phyloP scores from a whole-genome alignment of 2,888 invertebrate genomes.

The Chloromyia formosa region DNA sequence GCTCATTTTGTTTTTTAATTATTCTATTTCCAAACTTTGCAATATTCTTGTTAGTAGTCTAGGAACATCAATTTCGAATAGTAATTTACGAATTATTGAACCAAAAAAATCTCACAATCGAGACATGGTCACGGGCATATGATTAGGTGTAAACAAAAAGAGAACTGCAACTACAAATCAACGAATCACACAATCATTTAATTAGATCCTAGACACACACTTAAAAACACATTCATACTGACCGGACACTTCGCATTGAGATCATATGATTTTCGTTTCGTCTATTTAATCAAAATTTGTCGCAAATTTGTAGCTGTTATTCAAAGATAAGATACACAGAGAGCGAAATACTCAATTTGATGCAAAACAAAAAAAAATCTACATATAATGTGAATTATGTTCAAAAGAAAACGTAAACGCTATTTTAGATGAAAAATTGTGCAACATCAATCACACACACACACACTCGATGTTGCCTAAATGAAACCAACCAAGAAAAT shows the following conservation, averaged over 20 bases:
- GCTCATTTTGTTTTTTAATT: constrained; percentile 4
- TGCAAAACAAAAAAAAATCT: not conserved
- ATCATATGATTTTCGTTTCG: no score
- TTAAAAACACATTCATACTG: no score
- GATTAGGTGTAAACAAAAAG: no score
- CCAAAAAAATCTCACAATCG: no score
- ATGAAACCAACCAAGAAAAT: not conserved
- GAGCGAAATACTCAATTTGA: constrained; percentile 32
- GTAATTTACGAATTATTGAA: not conserved
- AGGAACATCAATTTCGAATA: constrained; percentile 6
- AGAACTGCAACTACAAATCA: no score
- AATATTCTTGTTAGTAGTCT: constrained; percentile 2
- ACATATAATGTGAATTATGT: not conserved
- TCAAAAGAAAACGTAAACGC: not conserved
- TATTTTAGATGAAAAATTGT: not conserved
- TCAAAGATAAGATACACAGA: constrained; percentile 4
- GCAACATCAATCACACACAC: no score
- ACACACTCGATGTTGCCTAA: no score
- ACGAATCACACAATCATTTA: no score
- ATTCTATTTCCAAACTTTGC: no score
- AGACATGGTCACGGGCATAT: no score
- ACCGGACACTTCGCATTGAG: no score
- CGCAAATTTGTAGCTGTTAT: constrained; percentile 21
- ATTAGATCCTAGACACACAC: constrained; percentile 1
- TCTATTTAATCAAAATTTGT: constrained; percentile 4